A percentile compares a stretch with the other conserved stretches of the same genome.
phyloP scores from a whole-genome alignment of 35 echinoderm and acorn worm species.

The Hemicentrotus pulcherrimus region DNA sequence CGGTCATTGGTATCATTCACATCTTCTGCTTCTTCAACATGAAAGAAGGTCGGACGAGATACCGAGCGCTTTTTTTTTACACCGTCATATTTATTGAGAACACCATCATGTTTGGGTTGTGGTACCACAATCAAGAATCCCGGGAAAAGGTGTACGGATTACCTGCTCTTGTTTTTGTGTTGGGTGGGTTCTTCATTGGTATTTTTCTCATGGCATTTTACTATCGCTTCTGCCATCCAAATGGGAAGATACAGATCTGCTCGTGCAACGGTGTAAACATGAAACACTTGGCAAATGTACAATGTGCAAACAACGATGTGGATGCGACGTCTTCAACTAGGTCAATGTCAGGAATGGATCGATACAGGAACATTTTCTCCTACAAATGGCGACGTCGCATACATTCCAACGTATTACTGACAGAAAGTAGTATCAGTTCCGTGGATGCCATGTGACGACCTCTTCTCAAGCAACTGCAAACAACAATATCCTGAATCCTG shows the following conservation, averaged over 20 bases:
- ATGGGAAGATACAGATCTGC: constrained; percentile 40
- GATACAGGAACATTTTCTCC: not conserved
- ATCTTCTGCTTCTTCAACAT: constrained; percentile 99
- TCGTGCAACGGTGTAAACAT: not conserved
- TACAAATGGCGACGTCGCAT: not conserved
- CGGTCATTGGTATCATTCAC: constrained; percentile 91
- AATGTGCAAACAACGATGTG: not conserved
- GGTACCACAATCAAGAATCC: constrained; percentile 70
- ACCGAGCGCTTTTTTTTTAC: constrained; percentile 69
- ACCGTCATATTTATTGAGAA: constrained; percentile 83
- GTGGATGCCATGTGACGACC: not conserved
- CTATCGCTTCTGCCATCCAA: constrained; percentile 81
- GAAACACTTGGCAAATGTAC: not conserved
- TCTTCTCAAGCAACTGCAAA: no score
- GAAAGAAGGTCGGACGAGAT: constrained; percentile 87
- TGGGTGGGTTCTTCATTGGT: constrained; percentile 90
- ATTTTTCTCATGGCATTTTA: constrained; percentile 79
- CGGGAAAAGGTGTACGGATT: constrained; percentile 53
- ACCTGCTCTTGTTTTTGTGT: constrained; percentile 80
- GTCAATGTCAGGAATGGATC: not conserved
- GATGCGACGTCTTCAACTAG: not conserved
- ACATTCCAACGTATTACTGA: not conserved
- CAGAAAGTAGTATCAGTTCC: not conserved
- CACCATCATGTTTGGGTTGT: constrained; percentile 79
- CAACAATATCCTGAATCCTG: no score